phyloP scores from a whole-genome alignment of 2,797 vertebrate genomes.

The Mus spretus region DNA sequence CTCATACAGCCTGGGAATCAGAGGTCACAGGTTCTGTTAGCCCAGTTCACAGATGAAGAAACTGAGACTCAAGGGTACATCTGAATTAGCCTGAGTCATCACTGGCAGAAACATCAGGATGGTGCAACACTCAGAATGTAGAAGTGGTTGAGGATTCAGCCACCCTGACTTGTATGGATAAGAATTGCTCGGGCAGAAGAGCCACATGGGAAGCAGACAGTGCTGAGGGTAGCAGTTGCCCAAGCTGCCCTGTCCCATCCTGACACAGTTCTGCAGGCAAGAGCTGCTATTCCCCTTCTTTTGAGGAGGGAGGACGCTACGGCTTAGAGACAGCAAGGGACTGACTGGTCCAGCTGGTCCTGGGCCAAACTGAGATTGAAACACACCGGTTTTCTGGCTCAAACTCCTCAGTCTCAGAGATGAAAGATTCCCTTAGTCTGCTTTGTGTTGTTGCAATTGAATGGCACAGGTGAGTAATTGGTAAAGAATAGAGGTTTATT shows the following conservation, averaged over 20 bases:
- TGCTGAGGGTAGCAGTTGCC: neutral
- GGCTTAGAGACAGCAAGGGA: neutral
- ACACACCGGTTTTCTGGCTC: neutral
- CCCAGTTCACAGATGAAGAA: neutral
- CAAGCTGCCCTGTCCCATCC: neutral
- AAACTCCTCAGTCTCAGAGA: neutral
- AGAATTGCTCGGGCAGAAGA: neutral
- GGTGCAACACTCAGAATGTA: neutral
- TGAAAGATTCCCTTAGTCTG: neutral
- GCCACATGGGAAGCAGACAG: neutral
- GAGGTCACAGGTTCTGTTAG: neutral
- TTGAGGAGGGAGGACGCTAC: neutral
- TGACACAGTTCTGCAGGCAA: neutral
- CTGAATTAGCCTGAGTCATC: neutral
- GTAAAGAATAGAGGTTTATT: neutral
- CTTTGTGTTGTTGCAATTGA: neutral
- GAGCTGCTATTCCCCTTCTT: neutral
- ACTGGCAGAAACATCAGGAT: accelerated
- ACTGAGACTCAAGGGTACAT: neutral
- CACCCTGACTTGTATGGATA: neutral
- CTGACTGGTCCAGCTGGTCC: neutral
- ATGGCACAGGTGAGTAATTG: neutral
- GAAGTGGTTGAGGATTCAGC: neutral
- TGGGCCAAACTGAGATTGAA: slow-evolving; percentile 16
- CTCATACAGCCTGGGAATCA: neutral